A percentile compares a stretch with the other conserved stretches of the same genome.
Conservation (phyloP, 2,888 invertebrate genomes). For the Ophion slaviceki region DNA sequence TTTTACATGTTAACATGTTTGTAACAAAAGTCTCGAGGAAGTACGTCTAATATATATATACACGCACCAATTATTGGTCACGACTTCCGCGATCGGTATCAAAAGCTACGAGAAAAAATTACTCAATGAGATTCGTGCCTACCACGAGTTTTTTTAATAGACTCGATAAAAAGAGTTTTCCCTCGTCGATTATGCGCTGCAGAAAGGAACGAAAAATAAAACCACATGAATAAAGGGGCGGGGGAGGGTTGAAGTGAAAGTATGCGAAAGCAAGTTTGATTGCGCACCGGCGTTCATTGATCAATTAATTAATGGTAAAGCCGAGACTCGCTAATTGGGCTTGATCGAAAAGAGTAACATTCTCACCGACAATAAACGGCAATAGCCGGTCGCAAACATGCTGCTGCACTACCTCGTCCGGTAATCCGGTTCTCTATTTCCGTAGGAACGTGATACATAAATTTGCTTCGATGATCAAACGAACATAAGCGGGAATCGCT, state of each 20-base stretch:
- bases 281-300: conserved; percentile 3
- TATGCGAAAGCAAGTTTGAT: conserved; percentile 26
- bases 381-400: conserved; percentile 29
- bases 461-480: conserved; percentile 24
- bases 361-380: conserved; percentile 34
- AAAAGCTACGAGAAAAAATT: no score
- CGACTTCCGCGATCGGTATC: no score
- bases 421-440: conserved; percentile 60
- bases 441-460: conserved; percentile 36
- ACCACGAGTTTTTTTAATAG: neutral
- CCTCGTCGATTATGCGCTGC: conserved; percentile 15
- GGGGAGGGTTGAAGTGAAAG: conserved; percentile 2
- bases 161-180: conserved; percentile 4
- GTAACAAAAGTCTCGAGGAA: no score
- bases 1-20: no score
- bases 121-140: no score
- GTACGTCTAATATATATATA: no score
- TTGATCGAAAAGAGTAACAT: conserved; percentile 38
- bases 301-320: conserved; percentile 45
- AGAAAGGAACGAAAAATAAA: neutral
- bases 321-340: conserved; percentile 30
- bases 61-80: no score
- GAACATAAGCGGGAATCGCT: conserved; percentile 40
- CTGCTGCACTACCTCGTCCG: conserved; percentile 1
- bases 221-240: neutral